Conservation (phyloP, 2,797 vertebrate species). For the Tympanoctomys barrerae region DNA sequence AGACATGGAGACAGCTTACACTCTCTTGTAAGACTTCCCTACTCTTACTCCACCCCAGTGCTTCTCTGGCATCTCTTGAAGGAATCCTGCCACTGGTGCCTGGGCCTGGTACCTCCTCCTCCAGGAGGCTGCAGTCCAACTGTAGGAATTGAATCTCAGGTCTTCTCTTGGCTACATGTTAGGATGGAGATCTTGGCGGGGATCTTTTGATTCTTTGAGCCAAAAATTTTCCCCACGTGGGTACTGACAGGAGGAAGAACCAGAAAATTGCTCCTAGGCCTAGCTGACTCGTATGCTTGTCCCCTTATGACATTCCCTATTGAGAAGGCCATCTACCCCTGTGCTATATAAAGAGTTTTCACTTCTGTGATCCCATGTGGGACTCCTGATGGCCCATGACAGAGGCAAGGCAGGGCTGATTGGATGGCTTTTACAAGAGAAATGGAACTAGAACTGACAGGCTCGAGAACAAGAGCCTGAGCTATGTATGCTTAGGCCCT, state of each 20-base stretch:
- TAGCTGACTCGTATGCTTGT: background rate
- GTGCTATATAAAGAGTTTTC: background rate
- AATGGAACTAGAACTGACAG: background rate
- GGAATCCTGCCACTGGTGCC: background rate
- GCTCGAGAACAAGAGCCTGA: background rate
- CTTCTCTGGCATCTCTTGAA: background rate
- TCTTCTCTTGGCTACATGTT: background rate
- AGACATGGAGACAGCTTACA: background rate
- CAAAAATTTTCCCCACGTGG: background rate
- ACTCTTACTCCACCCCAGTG: background rate
- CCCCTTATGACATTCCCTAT: accelerated
- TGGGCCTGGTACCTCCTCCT: background rate
- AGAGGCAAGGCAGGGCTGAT: background rate
- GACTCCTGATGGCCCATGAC: background rate
- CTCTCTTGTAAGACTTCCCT: too few relatives aligned
- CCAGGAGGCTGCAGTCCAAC: background rate
- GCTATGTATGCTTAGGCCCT: accelerated
- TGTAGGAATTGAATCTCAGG: background rate
- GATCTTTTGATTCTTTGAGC: background rate
- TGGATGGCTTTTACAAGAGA: background rate
- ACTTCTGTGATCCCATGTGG: background rate
- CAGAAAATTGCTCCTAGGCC: background rate
- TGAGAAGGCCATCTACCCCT: background rate
- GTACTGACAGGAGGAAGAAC: background rate
- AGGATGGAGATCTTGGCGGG: background rate